Evolutionary conservation across 2,797 vertebrate species (phyloP).

Genomic region (Vultur gryphus): DNA sequence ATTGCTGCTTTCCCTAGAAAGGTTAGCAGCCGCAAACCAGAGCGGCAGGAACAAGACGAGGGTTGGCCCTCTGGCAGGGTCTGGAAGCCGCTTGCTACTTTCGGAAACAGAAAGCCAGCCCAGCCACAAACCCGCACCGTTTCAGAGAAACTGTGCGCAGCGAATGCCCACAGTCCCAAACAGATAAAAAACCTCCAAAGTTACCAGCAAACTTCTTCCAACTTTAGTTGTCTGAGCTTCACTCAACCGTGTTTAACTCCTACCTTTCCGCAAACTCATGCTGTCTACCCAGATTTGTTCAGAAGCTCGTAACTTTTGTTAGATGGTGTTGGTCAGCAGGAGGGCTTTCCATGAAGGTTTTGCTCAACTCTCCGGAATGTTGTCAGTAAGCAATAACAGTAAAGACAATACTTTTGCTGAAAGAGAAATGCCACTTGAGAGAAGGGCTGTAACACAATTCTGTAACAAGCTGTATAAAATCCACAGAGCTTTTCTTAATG

Average conservation of each 20-base stretch:
- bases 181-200: background rate
- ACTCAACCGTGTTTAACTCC: rapidly evolving
- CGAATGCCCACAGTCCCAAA: rapidly evolving
- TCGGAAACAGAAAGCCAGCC: background rate
- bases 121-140: rapidly evolving
- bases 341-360: too few relatives aligned
- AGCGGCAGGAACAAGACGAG: rapidly evolving
- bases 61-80: background rate
- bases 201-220: background rate
- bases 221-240: background rate
- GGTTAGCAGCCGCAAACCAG: rapidly evolving
- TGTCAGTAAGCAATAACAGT: background rate
- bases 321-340: background rate
- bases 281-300: background rate
- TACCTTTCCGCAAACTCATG: rapidly evolving
- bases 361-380: background rate
- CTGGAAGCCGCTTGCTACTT: background rate
- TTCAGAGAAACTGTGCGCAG: background rate
- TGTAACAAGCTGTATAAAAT: rapidly evolving
- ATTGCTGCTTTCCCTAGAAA: too few relatives aligned
- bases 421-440: background rate
- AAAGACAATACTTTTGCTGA: rapidly evolving
- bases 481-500: background rate
- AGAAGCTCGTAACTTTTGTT: rapidly evolving
- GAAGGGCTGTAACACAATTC: background rate